Evolutionary conservation across 2,888 invertebrate genomes (phyloP).

Genomic region (Tanytarsus gracilentus): DNA sequence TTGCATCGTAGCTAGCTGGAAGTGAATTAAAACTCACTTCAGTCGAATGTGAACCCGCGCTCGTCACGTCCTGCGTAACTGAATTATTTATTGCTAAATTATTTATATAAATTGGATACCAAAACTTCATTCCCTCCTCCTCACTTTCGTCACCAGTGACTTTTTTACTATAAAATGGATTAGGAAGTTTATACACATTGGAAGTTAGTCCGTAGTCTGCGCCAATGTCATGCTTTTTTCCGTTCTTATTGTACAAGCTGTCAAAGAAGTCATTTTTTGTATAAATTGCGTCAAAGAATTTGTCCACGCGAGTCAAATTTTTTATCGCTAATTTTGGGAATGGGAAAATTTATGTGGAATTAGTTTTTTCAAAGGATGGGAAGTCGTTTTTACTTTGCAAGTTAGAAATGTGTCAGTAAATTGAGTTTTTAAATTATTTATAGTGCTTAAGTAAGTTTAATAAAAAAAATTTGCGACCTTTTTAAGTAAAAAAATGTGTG

Average conservation of each 20-base stretch:
- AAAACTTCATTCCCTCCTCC: background rate
- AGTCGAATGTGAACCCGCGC: too few relatives aligned
- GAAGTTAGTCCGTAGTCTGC: constrained; percentile 9
- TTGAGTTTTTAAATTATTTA: too few relatives aligned
- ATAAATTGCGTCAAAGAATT: constrained; percentile 9
- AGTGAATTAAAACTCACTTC: background rate
- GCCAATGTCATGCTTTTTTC: constrained; percentile 3
- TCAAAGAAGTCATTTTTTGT: constrained; percentile 9
- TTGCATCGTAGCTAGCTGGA: too few relatives aligned
- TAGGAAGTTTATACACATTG: background rate
- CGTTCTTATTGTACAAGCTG: constrained; percentile 2
- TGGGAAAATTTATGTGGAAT: too few relatives aligned
- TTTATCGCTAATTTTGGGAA: too few relatives aligned
- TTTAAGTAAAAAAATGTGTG: too few relatives aligned
- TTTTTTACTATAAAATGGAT: constrained; percentile 20
- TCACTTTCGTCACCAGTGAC: background rate
- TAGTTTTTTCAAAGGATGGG: too few relatives aligned
- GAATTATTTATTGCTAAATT: background rate
- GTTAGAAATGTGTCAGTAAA: too few relatives aligned
- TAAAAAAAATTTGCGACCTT: too few relatives aligned
- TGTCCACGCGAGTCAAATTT: too few relatives aligned
- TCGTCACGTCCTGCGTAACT: background rate
- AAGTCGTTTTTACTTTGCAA: too few relatives aligned
- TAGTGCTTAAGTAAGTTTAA: too few relatives aligned
- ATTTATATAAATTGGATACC: constrained; percentile 12